phyloP scores from a whole-genome alignment of 2,113 vertebrate genomes.

The Garra rufa region DNA sequence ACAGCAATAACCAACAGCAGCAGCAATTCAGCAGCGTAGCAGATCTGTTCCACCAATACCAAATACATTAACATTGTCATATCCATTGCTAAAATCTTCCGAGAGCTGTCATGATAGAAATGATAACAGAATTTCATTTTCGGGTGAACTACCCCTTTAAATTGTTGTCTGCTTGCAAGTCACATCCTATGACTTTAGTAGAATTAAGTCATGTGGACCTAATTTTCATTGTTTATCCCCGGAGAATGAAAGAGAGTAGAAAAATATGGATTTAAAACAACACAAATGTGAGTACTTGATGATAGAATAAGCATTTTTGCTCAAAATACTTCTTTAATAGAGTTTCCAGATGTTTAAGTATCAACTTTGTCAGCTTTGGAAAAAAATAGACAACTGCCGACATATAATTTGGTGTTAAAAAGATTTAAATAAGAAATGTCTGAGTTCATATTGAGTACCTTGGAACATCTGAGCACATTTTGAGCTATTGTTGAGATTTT shows the following conservation, averaged over 20 bases:
- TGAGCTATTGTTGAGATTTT: not conserved
- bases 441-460: not conserved
- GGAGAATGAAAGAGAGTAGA: not conserved
- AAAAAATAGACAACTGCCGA: not conserved
- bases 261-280: not conserved
- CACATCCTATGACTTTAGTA: not conserved
- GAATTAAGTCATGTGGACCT: not conserved
- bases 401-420: not conserved
- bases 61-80: too few species aligned
- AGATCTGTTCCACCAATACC: too few species aligned
- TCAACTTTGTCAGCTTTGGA: not conserved
- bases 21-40: too few species aligned
- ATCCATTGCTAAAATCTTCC: too few species aligned
- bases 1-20: too few species aligned
- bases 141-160: not conserved
- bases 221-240: not conserved
- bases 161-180: not conserved
- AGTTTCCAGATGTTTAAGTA: not conserved
- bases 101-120: too few species aligned
- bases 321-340: not conserved
- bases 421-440: not conserved
- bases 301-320: not conserved
- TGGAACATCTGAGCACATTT: not conserved
- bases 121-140: not conserved
- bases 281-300: not conserved